These are phyloP conservation scores for Therioaphis trifolii DNA, from an alignment of 2,888 invertebrate species.

Conservation along the genomic window DNA sequence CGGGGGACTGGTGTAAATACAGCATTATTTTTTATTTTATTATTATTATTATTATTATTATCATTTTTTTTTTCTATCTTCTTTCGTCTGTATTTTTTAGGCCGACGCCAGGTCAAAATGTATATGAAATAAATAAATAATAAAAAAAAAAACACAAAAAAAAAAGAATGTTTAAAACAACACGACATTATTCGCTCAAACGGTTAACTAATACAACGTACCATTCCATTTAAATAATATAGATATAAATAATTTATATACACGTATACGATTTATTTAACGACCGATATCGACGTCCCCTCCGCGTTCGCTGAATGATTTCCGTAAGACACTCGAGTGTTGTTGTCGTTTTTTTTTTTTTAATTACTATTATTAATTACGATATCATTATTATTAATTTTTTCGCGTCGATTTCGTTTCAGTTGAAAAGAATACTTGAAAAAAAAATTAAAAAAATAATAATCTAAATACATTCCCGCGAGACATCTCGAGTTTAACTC, in stretches of 20 bases:
- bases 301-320: neutral
- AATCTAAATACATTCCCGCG: conserved; percentile 23
- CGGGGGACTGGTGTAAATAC: conserved; percentile 26
- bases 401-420: conserved; percentile 9
- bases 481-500: conserved; percentile 14
- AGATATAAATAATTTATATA: too few relatives aligned
- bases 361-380: neutral
- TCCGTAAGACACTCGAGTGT: neutral
- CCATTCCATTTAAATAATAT: too few relatives aligned
- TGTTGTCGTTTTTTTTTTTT: too few relatives aligned
- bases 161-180: neutral
- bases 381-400: neutral
- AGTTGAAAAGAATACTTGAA: too few relatives aligned
- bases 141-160: too few relatives aligned
- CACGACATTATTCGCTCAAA: conserved; percentile 18
- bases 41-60: too few relatives aligned
- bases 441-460: neutral
- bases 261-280: neutral
- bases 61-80: conserved; percentile 36
- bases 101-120: conserved; percentile 9
- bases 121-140: too few relatives aligned
- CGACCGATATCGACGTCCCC: neutral
- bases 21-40: conserved; percentile 31
- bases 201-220: neutral
- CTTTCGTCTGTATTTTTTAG: conserved; percentile 39